phyloP scores from a whole-genome alignment of 2,113 vertebrate species.

The Ctenodactylus gundi region DNA sequence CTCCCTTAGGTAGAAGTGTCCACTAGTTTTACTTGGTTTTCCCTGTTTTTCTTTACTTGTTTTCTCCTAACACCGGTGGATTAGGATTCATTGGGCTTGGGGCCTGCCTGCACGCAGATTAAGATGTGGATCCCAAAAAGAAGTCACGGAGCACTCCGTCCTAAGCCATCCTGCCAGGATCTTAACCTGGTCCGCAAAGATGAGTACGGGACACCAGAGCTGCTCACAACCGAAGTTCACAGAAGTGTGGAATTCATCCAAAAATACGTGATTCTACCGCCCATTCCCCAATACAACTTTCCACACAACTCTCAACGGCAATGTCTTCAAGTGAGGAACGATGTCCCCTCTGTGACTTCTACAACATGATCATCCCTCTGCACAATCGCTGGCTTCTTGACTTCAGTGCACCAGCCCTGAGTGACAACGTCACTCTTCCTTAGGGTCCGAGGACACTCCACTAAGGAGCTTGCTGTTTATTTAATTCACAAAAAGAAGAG shows the following conservation, averaged over 20 bases:
- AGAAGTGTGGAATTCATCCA: neutral
- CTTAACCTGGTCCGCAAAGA: neutral
- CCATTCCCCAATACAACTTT: neutral
- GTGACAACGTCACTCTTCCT: slow-evolving; percentile 46
- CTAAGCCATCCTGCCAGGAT: neutral
- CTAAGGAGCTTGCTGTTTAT: slow-evolving; percentile 37
- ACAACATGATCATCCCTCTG: neutral
- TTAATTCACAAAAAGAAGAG: slow-evolving; percentile 43
- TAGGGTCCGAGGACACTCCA: neutral
- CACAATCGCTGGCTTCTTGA: neutral
- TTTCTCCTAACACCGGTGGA: neutral
- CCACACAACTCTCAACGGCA: neutral
- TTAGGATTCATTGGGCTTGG: neutral
- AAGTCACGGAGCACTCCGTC: neutral
- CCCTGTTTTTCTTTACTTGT: neutral
- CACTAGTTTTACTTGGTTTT: no score
- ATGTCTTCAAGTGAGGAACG: neutral
- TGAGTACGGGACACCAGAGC: neutral
- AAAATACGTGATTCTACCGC: neutral
- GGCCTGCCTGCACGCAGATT: neutral
- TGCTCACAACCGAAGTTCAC: neutral
- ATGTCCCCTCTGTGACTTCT: neutral
- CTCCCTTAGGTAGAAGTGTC: neutral
- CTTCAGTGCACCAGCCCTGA: neutral
- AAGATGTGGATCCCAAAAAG: neutral